Evolutionary conservation across 2,113 vertebrate genomes (phyloP).

Genomic region (Seriola aureovittata): DNA sequence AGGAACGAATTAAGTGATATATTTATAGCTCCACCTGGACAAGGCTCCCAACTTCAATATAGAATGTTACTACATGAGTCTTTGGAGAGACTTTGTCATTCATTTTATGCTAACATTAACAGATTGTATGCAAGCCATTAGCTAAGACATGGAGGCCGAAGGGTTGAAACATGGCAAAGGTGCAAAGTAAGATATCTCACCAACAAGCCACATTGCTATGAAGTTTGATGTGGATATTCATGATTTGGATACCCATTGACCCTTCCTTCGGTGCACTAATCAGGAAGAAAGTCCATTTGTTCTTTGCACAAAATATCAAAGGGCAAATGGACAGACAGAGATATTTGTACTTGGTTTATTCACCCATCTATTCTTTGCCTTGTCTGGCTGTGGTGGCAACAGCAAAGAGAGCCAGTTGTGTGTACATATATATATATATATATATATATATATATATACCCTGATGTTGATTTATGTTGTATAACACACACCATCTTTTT

Average conservation of each 20-base stretch:
- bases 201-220: not conserved
- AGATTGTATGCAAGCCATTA: constrained; percentile 15
- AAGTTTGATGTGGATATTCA: not conserved
- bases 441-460: not conserved
- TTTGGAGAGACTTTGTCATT: not conserved
- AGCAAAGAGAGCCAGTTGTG: not conserved
- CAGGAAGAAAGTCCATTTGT: not conserved
- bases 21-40: not conserved
- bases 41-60: not conserved
- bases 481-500: not conserved
- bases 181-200: not conserved
- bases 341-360: not conserved
- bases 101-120: not conserved
- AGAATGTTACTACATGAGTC: not conserved
- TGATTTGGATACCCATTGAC: not conserved
- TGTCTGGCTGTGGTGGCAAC: too few relatives aligned
- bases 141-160: not conserved
- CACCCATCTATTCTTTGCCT: not conserved
- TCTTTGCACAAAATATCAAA: not conserved
- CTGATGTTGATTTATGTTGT: not conserved
- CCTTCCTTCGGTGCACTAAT: not conserved
- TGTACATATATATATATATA: too few relatives aligned
- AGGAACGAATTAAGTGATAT: constrained; percentile 7
- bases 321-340: not conserved
- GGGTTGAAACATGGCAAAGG: not conserved